These are phyloP conservation scores for Hypomecis atomaria DNA, from an alignment of 2,888 invertebrate species.

Conservation along the genomic window DNA sequence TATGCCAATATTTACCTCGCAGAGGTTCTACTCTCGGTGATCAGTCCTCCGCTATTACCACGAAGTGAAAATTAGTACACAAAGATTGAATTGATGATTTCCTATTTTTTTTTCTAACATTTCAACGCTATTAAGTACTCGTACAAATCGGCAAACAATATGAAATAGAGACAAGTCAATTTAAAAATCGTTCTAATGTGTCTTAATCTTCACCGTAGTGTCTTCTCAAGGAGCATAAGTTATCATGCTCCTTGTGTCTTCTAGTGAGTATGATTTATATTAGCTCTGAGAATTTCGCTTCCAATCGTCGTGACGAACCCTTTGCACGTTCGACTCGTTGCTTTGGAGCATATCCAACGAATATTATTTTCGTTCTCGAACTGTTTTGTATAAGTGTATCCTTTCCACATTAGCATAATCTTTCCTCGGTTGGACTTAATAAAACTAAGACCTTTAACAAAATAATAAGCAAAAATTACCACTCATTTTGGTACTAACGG, in stretches of 20 bases:
- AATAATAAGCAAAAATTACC: not conserved
- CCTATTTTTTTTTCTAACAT: no score
- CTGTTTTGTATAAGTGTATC: constrained; percentile 8
- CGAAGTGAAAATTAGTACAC: no score
- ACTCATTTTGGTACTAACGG: not conserved
- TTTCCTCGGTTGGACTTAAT: constrained; percentile 12
- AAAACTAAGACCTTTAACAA: constrained; percentile 4
- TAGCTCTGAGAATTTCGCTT: not conserved
- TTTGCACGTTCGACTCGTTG: constrained; percentile 3
- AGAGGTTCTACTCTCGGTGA: no score
- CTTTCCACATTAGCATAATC: constrained; percentile 14
- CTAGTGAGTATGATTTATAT: constrained; percentile 1
- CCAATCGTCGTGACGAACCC: not conserved
- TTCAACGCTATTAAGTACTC: no score
- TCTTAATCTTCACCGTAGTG: not conserved
- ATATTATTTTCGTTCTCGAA: not conserved
- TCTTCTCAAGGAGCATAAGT: no score
- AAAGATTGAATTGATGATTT: no score
- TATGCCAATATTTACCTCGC: no score
- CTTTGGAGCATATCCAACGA: constrained; percentile 13
- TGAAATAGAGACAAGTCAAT: no score
- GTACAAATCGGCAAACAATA: no score
- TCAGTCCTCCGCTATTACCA: no score
- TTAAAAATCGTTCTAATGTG: no score
- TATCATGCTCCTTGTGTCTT: no score